Evolutionary conservation across 2,888 invertebrate species (phyloP).

Genomic region (Atethmia centrago): DNA sequence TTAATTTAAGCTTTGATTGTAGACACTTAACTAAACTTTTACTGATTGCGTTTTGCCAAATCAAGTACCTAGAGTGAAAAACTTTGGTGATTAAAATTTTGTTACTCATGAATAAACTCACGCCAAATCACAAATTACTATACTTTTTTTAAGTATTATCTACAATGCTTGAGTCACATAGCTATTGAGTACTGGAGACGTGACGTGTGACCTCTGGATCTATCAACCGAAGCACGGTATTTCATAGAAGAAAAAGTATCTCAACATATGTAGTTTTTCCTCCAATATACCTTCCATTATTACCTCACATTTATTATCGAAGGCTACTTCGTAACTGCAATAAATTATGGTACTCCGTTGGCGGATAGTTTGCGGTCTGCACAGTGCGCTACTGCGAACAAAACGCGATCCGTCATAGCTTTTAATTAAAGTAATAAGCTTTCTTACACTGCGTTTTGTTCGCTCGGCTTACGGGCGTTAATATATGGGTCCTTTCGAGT

Average conservation of each 20-base stretch:
- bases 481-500: conserved; percentile 29
- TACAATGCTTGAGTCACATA: background rate
- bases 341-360: conserved; percentile 37
- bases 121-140: too few relatives aligned
- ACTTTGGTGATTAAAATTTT: background rate
- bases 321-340: conserved; percentile 40
- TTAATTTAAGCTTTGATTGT: background rate
- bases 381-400: conserved; percentile 26
- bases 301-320: conserved; percentile 40
- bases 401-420: conserved; percentile 37
- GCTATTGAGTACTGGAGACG: background rate
- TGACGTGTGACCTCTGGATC: background rate
- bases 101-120: too few relatives aligned
- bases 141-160: background rate
- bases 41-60: background rate
- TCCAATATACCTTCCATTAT: conserved; percentile 27
- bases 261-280: conserved; percentile 5
- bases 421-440: conserved; percentile 61
- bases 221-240: conserved; percentile 1
- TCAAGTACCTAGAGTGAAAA: background rate
- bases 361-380: conserved; percentile 27
- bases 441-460: conserved; percentile 33
- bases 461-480: conserved; percentile 31
- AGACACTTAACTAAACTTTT: background rate
- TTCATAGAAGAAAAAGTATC: conserved; percentile 9